Conservation (phyloP, 2,888 invertebrate species). For the Quadroppia sp. region DNA sequence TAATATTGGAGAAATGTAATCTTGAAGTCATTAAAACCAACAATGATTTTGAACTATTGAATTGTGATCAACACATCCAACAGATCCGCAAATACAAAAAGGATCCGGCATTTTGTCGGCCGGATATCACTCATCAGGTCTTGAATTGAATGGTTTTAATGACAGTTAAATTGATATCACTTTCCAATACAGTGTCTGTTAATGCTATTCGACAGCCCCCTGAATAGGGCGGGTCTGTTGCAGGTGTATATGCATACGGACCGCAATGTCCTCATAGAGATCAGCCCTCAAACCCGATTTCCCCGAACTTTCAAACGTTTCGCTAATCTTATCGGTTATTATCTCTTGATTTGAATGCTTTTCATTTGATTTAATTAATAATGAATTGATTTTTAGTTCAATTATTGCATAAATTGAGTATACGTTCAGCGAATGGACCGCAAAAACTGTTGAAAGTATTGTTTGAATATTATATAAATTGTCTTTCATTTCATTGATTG, state of each 20-base stretch:
- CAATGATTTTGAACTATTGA: slow-evolving; percentile 79
- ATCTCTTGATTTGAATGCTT: slow-evolving; percentile 12
- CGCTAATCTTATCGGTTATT: slow-evolving; percentile 58
- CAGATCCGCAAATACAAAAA: slow-evolving; percentile 79
- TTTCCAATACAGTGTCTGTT: slow-evolving; percentile 66
- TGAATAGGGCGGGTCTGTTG: slow-evolving; percentile 90
- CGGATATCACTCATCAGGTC: slow-evolving; percentile 91
- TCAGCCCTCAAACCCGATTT: slow-evolving; percentile 59
- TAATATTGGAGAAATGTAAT: slow-evolving; percentile 89
- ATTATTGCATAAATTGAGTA: slow-evolving; percentile 86
- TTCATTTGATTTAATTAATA: slow-evolving; percentile 12
- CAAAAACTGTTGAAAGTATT: slow-evolving; percentile 80
- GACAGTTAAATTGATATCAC: neutral
- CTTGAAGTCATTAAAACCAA: slow-evolving; percentile 90
- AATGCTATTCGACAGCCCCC: slow-evolving; percentile 95
- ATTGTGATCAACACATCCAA: slow-evolving; percentile 85
- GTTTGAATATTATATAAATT: neutral
- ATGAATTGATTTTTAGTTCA: slow-evolving; percentile 67
- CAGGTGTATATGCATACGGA: slow-evolving; percentile 63
- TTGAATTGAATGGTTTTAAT: neutral
- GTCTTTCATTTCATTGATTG: slow-evolving; percentile 27
- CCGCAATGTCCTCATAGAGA: slow-evolving; percentile 56
- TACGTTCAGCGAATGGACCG: slow-evolving; percentile 82
- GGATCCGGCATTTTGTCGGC: slow-evolving; percentile 81
- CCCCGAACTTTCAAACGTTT: slow-evolving; percentile 60